These are phyloP conservation scores for Pantherophis vulpinus DNA, from an alignment of 2,797 vertebrate species.

Conservation along the genomic window DNA sequence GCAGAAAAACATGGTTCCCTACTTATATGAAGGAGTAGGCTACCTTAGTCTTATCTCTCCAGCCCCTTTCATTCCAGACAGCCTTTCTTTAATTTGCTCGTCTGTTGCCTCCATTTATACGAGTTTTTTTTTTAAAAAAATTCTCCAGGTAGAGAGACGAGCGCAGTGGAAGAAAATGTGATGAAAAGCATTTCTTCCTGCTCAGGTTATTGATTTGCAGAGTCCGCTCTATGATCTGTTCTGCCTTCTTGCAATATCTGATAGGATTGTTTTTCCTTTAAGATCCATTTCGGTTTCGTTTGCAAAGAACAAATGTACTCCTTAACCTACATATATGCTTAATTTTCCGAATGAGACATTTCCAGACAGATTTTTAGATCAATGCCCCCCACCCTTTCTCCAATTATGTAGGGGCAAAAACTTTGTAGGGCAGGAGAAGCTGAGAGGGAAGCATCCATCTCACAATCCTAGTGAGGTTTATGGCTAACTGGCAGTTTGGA, in stretches of 20 bases:
- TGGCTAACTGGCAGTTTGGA: background rate
- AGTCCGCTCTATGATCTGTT: background rate
- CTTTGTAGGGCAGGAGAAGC: too few relatives aligned
- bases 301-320: too few relatives aligned
- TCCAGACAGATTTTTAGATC: background rate
- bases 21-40: background rate
- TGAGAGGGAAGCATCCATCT: background rate
- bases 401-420: background rate
- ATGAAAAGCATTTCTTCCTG: background rate
- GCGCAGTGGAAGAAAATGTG: background rate
- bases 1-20: background rate
- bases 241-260: background rate
- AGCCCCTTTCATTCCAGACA: background rate
- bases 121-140: background rate
- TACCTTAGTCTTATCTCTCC: background rate
- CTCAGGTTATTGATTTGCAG: background rate
- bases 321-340: background rate
- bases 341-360: background rate
- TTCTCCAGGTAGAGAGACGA: background rate
- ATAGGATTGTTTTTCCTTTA: background rate
- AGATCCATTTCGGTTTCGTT: background rate
- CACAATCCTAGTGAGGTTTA: background rate
- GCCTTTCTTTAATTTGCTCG: background rate
- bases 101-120: background rate
- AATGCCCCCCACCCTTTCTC: background rate